Conservation (phyloP, 2,113 vertebrate genomes). For the Callopanchax toddi region DNA sequence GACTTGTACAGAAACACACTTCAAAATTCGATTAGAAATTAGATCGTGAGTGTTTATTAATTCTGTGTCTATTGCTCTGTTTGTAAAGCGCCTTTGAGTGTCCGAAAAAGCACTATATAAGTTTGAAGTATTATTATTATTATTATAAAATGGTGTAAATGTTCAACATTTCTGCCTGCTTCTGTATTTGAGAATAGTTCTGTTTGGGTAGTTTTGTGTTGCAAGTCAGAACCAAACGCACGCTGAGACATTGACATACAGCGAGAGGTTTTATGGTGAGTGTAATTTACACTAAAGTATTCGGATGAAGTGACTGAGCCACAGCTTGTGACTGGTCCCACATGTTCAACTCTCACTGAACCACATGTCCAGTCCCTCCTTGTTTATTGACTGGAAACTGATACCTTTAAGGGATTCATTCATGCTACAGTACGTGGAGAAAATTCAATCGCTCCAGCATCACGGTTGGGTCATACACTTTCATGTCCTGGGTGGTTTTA, state of each 20-base stretch:
- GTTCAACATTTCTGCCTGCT: slow-evolving; percentile 47
- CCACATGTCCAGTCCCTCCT: slow-evolving; percentile 51
- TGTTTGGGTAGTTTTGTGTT: slow-evolving; percentile 62
- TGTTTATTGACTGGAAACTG: slow-evolving; percentile 76
- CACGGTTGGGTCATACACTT: slow-evolving; percentile 39
- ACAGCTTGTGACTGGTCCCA: slow-evolving; percentile 48
- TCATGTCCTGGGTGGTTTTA: slow-evolving; percentile 51
- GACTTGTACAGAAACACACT: no score
- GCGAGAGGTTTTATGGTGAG: slow-evolving; percentile 7
- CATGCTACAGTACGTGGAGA: slow-evolving; percentile 66
- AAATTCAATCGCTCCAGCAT: slow-evolving; percentile 58
- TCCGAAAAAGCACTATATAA: no score
- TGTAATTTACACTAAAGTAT: slow-evolving; percentile 50
- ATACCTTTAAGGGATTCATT: slow-evolving; percentile 76
- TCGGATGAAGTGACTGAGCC: slow-evolving; percentile 35
- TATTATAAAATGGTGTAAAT: no score
- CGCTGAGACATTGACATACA: neutral
- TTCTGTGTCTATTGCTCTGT: no score
- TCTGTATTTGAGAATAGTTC: slow-evolving; percentile 44
- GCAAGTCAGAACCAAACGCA: slow-evolving; percentile 16
- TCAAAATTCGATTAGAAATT: no score
- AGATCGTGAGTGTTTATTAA: no score
- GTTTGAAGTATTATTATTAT: no score
- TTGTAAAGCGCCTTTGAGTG: no score
- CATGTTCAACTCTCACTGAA: slow-evolving; percentile 74